A percentile compares a stretch with the other conserved stretches of the same genome.
These are phyloP conservation scores for Procambarus clarkii DNA, from an alignment of 1,140 invertebrate species.

Conservation along the genomic window DNA sequence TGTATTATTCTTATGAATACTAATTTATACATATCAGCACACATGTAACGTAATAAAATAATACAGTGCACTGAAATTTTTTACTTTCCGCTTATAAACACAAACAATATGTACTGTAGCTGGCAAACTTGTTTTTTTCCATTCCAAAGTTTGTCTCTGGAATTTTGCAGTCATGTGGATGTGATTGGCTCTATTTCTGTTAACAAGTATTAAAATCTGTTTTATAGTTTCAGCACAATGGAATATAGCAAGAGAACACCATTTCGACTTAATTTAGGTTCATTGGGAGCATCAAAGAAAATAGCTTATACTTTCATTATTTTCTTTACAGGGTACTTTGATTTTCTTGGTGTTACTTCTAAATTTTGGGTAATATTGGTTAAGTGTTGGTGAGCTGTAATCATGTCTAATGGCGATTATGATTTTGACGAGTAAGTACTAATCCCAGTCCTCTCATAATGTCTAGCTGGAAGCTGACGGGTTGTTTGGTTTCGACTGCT, in stretches of 20 bases:
- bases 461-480: not conserved
- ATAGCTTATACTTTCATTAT: slow-evolving; percentile 8
- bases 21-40: too few species aligned
- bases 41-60: too few species aligned
- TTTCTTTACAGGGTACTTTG: slow-evolving; percentile 53
- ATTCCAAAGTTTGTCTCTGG: not conserved
- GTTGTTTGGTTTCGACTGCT: slow-evolving; percentile 21
- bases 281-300: not conserved
- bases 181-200: not conserved
- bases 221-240: not conserved
- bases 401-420: slow-evolving; percentile 51
- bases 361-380: slow-evolving; percentile 33
- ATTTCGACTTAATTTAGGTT: not conserved
- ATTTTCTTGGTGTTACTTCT: slow-evolving; percentile 26
- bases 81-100: too few species aligned
- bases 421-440: slow-evolving; percentile 49
- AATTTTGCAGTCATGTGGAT: not conserved
- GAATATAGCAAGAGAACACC: not conserved
- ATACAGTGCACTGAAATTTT: too few species aligned
- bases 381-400: slow-evolving; percentile 23
- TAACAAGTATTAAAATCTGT: not conserved
- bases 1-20: too few species aligned
- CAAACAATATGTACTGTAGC: not conserved
- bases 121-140: not conserved
- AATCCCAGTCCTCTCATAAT: not conserved